phyloP scores from a whole-genome alignment of 2,888 invertebrate species.

The Gerris lacustris region DNA sequence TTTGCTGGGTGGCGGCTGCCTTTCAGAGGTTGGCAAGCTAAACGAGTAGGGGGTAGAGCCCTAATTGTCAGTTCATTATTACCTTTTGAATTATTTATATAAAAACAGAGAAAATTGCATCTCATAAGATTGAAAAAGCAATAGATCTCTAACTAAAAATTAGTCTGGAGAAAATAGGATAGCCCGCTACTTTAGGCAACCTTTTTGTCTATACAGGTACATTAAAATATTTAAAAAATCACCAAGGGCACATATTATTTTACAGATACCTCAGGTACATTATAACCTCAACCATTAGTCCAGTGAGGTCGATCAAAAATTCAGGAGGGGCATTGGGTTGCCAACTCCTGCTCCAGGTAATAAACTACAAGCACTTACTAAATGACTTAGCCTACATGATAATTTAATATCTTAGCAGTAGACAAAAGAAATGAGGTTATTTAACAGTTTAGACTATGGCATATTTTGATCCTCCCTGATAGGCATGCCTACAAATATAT shows the following conservation, averaged over 20 bases:
- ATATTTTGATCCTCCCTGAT: no score
- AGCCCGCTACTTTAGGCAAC: not conserved
- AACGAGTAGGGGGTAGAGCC: no score
- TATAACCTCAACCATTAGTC: not conserved
- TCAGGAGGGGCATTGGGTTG: not conserved
- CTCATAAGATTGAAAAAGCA: no score
- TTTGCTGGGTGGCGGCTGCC: no score
- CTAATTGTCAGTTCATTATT: not conserved
- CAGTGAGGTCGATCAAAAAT: not conserved
- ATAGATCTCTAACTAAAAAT: no score
- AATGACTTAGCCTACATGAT: not conserved
- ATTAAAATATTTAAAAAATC: not conserved
- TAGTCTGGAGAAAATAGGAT: no score
- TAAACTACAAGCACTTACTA: not conserved
- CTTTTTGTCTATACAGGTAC: not conserved
- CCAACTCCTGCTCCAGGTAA: not conserved
- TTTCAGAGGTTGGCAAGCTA: no score
- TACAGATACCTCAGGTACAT: not conserved
- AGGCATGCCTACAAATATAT: no score
- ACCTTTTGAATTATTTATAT: no score
- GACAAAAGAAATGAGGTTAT: not conserved
- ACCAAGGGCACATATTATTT: not conserved
- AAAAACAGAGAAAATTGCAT: no score
- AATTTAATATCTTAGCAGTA: not conserved
- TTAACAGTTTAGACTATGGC: no score